Percentiles rank a stretch among this genome's conserved stretches.
These are phyloP conservation scores for Lomographa bimaculata DNA, from an alignment of 2,888 invertebrate genomes.

Conservation along the genomic window DNA sequence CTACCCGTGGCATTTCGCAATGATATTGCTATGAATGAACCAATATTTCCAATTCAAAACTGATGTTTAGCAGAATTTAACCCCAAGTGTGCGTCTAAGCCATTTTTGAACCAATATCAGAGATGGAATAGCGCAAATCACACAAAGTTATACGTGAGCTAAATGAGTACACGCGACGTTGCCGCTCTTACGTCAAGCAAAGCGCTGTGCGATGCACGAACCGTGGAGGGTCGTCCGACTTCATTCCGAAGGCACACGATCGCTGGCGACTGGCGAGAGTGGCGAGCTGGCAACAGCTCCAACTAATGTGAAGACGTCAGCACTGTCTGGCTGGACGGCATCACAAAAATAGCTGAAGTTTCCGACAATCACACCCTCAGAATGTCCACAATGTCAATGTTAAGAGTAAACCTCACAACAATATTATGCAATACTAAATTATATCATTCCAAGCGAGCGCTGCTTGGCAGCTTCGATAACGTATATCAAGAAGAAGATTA, in stretches of 20 bases:
- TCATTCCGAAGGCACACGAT: slow-evolving; percentile 48
- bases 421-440: too few relatives aligned
- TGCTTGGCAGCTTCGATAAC: too few relatives aligned
- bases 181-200: slow-evolving; percentile 57
- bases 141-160: slow-evolving; percentile 23
- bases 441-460: too few relatives aligned
- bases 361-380: slow-evolving; percentile 11
- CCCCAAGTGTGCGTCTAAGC: neutral
- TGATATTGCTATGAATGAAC: too few relatives aligned
- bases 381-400: too few relatives aligned
- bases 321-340: slow-evolving; percentile 46
- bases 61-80: too few relatives aligned
- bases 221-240: slow-evolving; percentile 49
- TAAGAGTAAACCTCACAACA: too few relatives aligned
- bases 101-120: slow-evolving; percentile 1
- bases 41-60: too few relatives aligned
- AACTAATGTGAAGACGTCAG: slow-evolving; percentile 43
- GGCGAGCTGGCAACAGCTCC: slow-evolving; percentile 45
- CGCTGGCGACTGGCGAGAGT: too few relatives aligned
- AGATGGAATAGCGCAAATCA: slow-evolving; percentile 1
- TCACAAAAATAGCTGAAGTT: slow-evolving; percentile 37
- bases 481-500: too few relatives aligned
- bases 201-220: slow-evolving; percentile 34
- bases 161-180: slow-evolving; percentile 60
- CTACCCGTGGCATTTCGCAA: neutral